These are phyloP conservation scores for Herpailurus yagouaroundi DNA, from an alignment of 2,113 vertebrate genomes.

Conservation along the genomic window DNA sequence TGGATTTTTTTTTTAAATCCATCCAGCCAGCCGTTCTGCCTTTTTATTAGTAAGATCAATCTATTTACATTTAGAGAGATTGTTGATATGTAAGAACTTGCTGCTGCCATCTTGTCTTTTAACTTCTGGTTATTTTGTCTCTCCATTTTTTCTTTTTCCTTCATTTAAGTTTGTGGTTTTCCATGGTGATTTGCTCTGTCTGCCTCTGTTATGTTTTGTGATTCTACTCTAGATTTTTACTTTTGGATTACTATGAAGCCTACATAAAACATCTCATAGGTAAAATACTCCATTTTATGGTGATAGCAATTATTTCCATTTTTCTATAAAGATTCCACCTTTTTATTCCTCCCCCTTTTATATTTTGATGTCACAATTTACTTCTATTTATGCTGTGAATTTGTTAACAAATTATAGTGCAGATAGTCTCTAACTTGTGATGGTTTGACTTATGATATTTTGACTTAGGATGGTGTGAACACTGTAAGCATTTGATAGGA, in stretches of 20 bases:
- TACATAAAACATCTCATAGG: background rate
- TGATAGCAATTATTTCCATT: background rate
- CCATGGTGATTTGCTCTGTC: background rate
- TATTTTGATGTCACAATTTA: no score
- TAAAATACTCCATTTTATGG: background rate
- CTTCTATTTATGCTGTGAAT: background rate
- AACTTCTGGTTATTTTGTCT: background rate
- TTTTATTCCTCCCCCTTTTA: no score
- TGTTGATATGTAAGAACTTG: background rate
- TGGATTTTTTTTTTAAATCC: background rate
- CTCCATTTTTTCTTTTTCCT: background rate
- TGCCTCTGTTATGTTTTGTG: background rate
- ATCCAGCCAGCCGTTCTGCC: background rate
- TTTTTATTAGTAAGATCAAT: background rate
- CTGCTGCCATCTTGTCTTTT: background rate
- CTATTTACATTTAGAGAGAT: background rate
- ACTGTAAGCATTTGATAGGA: background rate
- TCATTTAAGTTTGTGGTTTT: background rate
- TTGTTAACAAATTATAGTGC: background rate
- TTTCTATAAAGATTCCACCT: no score
- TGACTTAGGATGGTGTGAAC: background rate
- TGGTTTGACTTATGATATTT: background rate
- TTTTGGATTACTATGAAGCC: background rate
- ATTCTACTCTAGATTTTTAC: background rate
- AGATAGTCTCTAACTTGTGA: background rate